Evolutionary conservation across 1,140 invertebrate species (phyloP).

Genomic region (Copidosoma floridanum): DNA sequence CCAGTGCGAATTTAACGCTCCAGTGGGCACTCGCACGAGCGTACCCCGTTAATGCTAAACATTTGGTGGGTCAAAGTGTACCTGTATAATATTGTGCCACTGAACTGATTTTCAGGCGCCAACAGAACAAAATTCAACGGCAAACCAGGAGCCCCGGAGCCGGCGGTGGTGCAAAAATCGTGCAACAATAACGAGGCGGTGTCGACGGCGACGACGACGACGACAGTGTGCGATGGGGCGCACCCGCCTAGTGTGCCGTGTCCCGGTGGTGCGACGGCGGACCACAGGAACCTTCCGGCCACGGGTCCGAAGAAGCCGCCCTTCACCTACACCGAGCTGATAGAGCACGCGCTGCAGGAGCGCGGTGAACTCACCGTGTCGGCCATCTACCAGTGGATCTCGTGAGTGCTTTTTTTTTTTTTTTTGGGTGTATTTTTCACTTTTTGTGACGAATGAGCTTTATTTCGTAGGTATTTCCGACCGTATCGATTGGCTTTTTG

Average conservation of each 20-base stretch:
- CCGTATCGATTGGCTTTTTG: too few relatives aligned
- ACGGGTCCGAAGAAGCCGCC: conserved; percentile 77
- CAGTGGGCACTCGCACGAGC: too few relatives aligned
- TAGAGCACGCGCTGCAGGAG: conserved; percentile 79
- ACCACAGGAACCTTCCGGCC: conserved; percentile 73
- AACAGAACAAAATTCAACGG: conserved; percentile 16
- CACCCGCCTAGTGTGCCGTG: neutral
- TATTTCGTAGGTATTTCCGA: too few relatives aligned
- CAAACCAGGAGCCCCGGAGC: neutral
- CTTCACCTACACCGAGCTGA: conserved; percentile 84
- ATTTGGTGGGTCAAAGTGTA: too few relatives aligned
- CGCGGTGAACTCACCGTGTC: conserved; percentile 85
- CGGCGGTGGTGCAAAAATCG: neutral
- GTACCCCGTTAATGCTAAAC: too few relatives aligned
- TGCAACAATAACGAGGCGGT: neutral
- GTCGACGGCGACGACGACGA: neutral
- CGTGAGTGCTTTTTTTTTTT: conserved; percentile 80
- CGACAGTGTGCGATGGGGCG: neutral
- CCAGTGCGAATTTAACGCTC: too few relatives aligned
- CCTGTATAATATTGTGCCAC: too few relatives aligned
- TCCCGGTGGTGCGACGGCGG: conserved; percentile 40
- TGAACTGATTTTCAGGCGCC: too few relatives aligned
- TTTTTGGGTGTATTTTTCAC: too few relatives aligned
- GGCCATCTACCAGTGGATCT: conserved; percentile 88
- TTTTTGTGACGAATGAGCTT: too few relatives aligned